Base-by-base conservation (phyloP, 2,888 invertebrate species). In the Drosophila melanocephala region DNA sequence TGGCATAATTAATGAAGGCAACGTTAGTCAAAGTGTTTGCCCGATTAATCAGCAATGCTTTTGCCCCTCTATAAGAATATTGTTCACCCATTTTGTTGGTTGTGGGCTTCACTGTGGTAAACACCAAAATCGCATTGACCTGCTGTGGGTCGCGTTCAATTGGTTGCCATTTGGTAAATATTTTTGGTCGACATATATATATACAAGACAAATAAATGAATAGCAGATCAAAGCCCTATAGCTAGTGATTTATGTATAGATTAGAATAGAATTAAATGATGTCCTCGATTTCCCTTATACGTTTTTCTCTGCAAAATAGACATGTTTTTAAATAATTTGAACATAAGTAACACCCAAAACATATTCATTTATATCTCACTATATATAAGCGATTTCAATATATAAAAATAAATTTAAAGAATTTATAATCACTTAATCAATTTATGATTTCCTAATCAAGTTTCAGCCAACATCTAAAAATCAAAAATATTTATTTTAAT, bases 1-100 rank as follows among this genome's bases (percentile, higher is more conserved):
- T 37, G 75, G 62, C 72, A 72, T 83, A 85, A 85, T 87, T 79
- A 83, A 79, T 81, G 79, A 62, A 61, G 68, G 75, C 59, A 60
- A 63, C 72, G 68, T 68, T 77, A 56, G 56, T 66, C 69, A 73
- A 76, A 72, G 76, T 77, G 79, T 83, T 83, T 60, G 50, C 4
- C 71, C 65, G 66, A 80, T 84, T 77, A 83, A 86, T 84, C 84
- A 77, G 81, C 58, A 51, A 58, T 28, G 56, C 64, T 55, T 56
- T 72, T 55, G 28, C 30, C 30, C 39, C 30, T 2, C 32, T n/a
- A 35, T 42, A 6, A 19, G 50, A 44, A 55, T 66, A 74, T 66
- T 70, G 33, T 50, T 52, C 3, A 28, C n/a, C 12, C 53, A 47
- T 14, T 26, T 47, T 47, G 47, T 26, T 16, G 35, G 32, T 42